phyloP scores from a whole-genome alignment of 2,113 vertebrate species.

The Istiophorus platypterus region DNA sequence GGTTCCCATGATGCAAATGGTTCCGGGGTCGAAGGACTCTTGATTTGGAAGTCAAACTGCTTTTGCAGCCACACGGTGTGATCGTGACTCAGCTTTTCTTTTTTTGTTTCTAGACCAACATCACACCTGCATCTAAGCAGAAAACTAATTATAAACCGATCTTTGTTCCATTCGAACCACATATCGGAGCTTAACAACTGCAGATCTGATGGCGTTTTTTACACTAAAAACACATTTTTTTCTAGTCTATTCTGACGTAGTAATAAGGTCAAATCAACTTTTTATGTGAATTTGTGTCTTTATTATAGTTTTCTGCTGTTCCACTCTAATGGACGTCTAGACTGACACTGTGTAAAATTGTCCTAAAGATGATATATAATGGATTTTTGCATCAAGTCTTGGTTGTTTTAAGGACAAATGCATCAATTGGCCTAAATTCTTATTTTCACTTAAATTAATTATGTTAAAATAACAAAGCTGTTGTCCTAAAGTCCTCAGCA shows the following conservation, averaged over 20 bases:
- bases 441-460: not conserved
- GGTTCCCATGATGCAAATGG: slow-evolving; percentile 22
- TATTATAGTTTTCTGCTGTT: too few species aligned
- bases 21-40: too few species aligned
- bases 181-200: not conserved
- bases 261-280: not conserved
- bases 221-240: not conserved
- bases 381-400: not conserved
- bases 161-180: too few species aligned
- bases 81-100: not conserved
- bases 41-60: slow-evolving; percentile 38
- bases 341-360: not conserved
- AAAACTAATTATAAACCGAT: not conserved
- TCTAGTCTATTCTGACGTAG: not conserved
- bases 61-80: too few species aligned
- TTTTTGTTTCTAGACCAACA: not conserved
- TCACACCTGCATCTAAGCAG: not conserved
- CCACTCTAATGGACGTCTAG: not conserved
- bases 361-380: not conserved
- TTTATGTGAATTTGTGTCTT: not conserved
- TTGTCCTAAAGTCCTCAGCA: not conserved
- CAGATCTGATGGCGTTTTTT: not conserved
- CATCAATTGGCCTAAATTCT: not conserved
- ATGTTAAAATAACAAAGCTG: not conserved
- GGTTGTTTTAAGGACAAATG: not conserved